Conservation (phyloP, 2,797 vertebrate genomes). For the Artibeus jamaicensis region DNA sequence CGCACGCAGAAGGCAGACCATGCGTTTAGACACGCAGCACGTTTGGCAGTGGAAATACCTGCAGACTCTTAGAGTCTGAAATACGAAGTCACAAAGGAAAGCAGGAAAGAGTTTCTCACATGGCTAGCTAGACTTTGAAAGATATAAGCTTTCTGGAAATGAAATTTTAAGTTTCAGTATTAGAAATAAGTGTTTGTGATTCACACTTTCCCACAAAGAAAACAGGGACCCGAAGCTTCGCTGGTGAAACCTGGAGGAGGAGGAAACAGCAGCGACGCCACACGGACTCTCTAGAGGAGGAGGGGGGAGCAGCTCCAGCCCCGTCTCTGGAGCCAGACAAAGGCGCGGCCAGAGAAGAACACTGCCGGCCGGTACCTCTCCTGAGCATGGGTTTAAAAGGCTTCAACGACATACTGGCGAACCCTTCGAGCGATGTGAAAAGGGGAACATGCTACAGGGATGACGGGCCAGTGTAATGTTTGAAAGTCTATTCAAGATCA, state of each 20-base stretch:
- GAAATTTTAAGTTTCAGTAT: background rate
- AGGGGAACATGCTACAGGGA: background rate
- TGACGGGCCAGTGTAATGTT: background rate
- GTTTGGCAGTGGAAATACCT: too few species aligned
- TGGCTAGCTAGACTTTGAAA: background rate
- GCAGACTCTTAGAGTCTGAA: accelerated
- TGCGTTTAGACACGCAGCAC: background rate
- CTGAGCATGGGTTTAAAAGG: background rate
- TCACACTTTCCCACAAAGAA: background rate
- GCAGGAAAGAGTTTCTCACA: background rate
- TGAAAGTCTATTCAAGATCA: background rate
- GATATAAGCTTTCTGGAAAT: background rate
- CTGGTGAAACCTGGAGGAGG: background rate
- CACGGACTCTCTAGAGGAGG: background rate
- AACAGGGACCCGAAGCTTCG: background rate
- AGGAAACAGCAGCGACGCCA: too few species aligned
- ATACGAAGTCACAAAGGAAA: background rate
- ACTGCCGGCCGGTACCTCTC: background rate
- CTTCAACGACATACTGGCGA: background rate
- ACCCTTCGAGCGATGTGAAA: background rate
- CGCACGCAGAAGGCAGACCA: background rate
- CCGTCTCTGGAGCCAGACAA: background rate
- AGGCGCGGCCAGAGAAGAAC: background rate
- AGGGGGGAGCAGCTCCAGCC: too few species aligned
- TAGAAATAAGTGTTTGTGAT: background rate